Percentiles rank a stretch among this genome's conserved stretches.
phyloP scores from a whole-genome alignment of 2,888 invertebrate species.

The Dryocosmus kuriphilus region DNA sequence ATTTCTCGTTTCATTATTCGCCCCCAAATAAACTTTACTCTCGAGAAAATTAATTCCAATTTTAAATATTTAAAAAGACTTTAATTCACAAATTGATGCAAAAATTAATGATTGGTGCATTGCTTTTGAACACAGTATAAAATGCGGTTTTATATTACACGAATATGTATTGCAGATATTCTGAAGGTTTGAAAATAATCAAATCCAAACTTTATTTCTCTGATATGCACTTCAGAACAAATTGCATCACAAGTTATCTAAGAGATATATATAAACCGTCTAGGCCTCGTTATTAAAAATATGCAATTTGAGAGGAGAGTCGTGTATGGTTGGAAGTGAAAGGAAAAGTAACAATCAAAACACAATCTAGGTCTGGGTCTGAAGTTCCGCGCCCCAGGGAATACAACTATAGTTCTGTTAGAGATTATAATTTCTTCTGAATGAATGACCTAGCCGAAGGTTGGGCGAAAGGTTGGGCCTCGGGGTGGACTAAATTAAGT shows the following conservation, averaged over 20 bases:
- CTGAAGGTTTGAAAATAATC: no score
- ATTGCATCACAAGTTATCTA: conserved; percentile 12
- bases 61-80: no score
- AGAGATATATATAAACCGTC: conserved; percentile 13
- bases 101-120: neutral
- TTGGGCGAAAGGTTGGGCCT: neutral
- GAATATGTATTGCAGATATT: no score
- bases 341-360: conserved; percentile 39
- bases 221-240: neutral
- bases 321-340: conserved; percentile 23
- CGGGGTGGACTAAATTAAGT: neutral
- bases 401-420: conserved; percentile 12
- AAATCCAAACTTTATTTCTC: neutral
- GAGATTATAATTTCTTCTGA: neutral
- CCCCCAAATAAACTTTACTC: no score
- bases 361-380: conserved; percentile 40
- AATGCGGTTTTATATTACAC: no score
- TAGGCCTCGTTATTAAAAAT: conserved; percentile 17
- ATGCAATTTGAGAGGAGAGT: conserved; percentile 38
- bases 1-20: no score
- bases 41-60: no score
- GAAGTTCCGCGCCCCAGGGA: conserved; percentile 28
- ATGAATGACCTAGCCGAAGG: conserved; percentile 1
- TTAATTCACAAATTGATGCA: neutral
- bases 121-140: no score